Evolutionary conservation across 2,888 invertebrate species (phyloP).

Genomic region (Deilephila porcellus): DNA sequence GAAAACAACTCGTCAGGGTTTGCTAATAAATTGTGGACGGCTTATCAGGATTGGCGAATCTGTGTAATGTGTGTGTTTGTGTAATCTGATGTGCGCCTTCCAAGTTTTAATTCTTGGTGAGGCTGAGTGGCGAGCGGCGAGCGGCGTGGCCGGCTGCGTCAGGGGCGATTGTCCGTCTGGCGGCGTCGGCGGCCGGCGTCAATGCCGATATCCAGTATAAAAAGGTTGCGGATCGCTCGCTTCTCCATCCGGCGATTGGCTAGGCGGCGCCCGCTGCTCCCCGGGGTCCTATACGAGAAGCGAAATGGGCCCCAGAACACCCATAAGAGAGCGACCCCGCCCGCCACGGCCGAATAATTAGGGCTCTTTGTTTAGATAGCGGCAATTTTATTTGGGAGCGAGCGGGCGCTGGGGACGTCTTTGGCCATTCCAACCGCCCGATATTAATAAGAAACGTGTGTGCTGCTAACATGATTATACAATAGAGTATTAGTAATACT

Average conservation of each 20-base stretch:
- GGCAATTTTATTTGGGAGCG: constrained; percentile 86
- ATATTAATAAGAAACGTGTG: constrained; percentile 84
- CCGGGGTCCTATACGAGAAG: constrained; percentile 86
- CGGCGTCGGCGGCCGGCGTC: constrained; percentile 51
- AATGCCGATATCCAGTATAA: constrained; percentile 82
- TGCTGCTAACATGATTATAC: constrained; percentile 12
- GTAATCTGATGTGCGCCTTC: constrained; percentile 80
- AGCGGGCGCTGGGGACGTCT: constrained; percentile 83
- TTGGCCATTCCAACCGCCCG: constrained; percentile 80
- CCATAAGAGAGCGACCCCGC: constrained; percentile 89
- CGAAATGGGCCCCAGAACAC: constrained; percentile 88
- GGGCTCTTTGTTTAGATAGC: constrained; percentile 87
- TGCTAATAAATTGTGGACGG: constrained; percentile 73
- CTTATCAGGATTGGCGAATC: constrained; percentile 78
- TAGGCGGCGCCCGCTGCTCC: constrained; percentile 86
- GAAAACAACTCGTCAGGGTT: constrained; percentile 70
- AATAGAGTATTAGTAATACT: constrained; percentile 4
- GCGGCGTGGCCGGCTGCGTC: constrained; percentile 34
- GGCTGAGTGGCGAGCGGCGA: constrained; percentile 47
- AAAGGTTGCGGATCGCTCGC: constrained; percentile 84
- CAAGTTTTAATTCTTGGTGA: constrained; percentile 80
- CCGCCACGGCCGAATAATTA: constrained; percentile 87
- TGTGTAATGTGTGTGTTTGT: constrained; percentile 77
- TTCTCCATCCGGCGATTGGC: constrained; percentile 85
- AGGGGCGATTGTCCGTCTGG: constrained; percentile 60